A percentile compares a stretch with the other conserved stretches of the same genome.
Conservation (phyloP, 2,113 vertebrate genomes). For the Mystacornis crossleyi region DNA sequence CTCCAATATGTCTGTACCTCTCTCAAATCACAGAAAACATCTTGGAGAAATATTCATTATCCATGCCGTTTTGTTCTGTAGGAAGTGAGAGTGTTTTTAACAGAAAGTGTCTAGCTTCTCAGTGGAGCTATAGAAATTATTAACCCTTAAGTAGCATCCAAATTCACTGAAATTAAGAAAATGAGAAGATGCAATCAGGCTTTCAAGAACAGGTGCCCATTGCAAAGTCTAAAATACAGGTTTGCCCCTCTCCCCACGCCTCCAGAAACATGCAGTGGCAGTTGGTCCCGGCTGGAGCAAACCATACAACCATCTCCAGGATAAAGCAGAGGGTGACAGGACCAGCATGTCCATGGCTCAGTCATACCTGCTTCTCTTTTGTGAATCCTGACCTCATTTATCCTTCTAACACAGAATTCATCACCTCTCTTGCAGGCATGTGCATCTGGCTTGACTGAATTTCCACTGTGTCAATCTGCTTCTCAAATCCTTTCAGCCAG, state of each 20-base stretch:
- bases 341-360: not conserved
- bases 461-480: not conserved
- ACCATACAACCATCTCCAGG: not conserved
- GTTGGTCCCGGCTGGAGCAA: not conserved
- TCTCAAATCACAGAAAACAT: not conserved
- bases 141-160: not conserved
- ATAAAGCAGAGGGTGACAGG: not conserved
- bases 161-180: not conserved
- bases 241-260: not conserved
- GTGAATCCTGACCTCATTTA: not conserved
- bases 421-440: not conserved
- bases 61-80: not conserved
- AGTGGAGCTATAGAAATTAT: not conserved
- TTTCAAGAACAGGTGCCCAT: not conserved
- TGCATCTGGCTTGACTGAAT: not conserved
- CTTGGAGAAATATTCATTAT: not conserved
- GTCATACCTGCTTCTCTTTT: rapidly evolving
- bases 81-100: not conserved
- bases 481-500: not conserved
- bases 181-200: not conserved
- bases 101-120: not conserved
- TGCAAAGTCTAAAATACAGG: not conserved
- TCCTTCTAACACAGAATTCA: not conserved
- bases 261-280: not conserved
- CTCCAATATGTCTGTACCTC: not conserved